Conservation (phyloP, 2,113 vertebrate genomes). For the Labeo catla region DNA sequence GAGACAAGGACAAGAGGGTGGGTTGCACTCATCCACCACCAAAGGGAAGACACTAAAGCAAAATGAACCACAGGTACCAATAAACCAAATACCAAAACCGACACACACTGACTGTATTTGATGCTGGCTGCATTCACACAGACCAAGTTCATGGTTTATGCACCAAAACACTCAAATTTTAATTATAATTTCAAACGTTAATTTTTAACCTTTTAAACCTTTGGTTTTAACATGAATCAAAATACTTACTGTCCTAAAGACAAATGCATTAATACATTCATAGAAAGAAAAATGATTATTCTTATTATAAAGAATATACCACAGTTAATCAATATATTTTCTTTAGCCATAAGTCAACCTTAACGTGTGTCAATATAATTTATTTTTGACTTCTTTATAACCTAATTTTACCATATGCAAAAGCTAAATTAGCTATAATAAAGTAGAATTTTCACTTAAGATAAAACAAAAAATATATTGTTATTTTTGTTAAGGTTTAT, state of each 20-base stretch:
- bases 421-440: too few species aligned
- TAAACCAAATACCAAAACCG: background rate
- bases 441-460: background rate
- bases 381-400: background rate
- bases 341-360: too few species aligned
- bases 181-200: background rate
- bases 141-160: background rate
- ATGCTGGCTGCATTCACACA: background rate
- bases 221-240: background rate
- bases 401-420: background rate
- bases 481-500: background rate
- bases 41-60: background rate
- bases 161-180: too few species aligned
- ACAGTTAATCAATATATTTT: background rate
- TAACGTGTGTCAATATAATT: background rate
- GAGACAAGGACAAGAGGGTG: constrained; percentile 12
- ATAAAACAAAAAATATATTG: background rate
- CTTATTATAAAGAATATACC: background rate
- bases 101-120: background rate
- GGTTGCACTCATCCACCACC: background rate
- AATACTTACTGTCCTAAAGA: background rate
- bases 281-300: background rate
- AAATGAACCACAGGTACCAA: background rate
- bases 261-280: background rate
- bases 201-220: background rate